Percentiles rank a stretch among this genome's conserved stretches.
Evolutionary conservation across 2,797 vertebrate genomes (phyloP).

Genomic region (Amphiprion clarkii): DNA sequence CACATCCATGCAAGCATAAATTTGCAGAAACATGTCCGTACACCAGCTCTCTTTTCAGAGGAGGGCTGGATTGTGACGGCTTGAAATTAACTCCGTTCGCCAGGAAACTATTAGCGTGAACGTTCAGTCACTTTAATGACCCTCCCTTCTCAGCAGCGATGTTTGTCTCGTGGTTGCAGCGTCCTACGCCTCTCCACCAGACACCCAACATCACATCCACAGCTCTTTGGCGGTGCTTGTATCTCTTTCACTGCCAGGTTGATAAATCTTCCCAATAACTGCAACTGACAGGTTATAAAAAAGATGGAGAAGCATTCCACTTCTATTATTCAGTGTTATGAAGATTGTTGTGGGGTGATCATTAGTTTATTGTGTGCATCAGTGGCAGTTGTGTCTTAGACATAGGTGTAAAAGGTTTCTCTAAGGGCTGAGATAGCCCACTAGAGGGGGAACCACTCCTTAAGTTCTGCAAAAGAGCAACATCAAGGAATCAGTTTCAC

Average conservation of each 20-base stretch:
- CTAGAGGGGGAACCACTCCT: slow-evolving; percentile 49
- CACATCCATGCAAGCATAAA: slow-evolving; percentile 14
- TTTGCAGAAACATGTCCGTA: slow-evolving; percentile 2
- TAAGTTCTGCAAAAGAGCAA: slow-evolving; percentile 33
- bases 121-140: slow-evolving; percentile 70
- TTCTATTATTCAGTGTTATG: slow-evolving; percentile 38
- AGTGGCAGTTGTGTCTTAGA: slow-evolving; percentile 34
- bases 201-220: slow-evolving; percentile 22
- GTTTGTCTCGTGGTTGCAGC: slow-evolving; percentile 50
- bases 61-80: slow-evolving; percentile 31
- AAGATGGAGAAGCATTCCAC: slow-evolving; percentile 25
- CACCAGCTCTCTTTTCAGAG: slow-evolving; percentile 25
- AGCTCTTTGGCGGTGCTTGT: slow-evolving; percentile 19
- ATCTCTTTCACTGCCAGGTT: slow-evolving; percentile 1
- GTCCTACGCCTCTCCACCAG: slow-evolving; percentile 14
- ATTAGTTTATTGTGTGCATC: slow-evolving; percentile 30
- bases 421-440: slow-evolving; percentile 26
- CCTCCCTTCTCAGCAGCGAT: slow-evolving; percentile 53
- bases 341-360: slow-evolving; percentile 36
- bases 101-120: slow-evolving; percentile 74
- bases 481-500: slow-evolving; percentile 36
- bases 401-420: slow-evolving; percentile 29
- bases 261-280: slow-evolving; percentile 48
- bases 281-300: slow-evolving; percentile 35
- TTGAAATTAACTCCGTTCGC: slow-evolving; percentile 47